Evolutionary conservation across 2,888 invertebrate species (phyloP).

Genomic region (Baronia brevicornis): DNA sequence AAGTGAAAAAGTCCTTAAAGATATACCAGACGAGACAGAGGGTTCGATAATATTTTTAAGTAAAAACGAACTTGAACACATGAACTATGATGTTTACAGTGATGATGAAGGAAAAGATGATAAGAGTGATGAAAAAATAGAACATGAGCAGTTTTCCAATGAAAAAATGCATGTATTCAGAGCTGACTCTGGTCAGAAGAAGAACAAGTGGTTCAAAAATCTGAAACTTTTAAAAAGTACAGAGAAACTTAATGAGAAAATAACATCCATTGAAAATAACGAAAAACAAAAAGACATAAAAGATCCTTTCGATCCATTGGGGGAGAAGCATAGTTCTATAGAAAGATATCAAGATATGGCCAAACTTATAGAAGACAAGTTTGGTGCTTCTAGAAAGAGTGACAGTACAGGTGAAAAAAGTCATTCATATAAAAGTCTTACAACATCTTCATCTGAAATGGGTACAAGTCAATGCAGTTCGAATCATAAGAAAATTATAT

Average conservation of each 20-base stretch:
- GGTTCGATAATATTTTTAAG: slow-evolving; percentile 81
- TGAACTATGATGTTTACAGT: slow-evolving; percentile 74
- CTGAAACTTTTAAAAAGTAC: slow-evolving; percentile 70
- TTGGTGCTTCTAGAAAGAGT: slow-evolving; percentile 68
- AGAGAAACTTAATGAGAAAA: slow-evolving; percentile 63
- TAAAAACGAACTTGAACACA: slow-evolving; percentile 78
- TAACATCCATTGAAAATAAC: slow-evolving; percentile 51
- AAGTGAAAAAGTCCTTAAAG: slow-evolving; percentile 68
- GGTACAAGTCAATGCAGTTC: slow-evolving; percentile 69
- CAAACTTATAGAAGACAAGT: slow-evolving; percentile 80
- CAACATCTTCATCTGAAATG: slow-evolving; percentile 73
- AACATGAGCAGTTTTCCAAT: slow-evolving; percentile 56
- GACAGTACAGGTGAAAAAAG: slow-evolving; percentile 68
- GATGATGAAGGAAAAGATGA: slow-evolving; percentile 69
- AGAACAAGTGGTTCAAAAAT: slow-evolving; percentile 80
- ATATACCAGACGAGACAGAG: slow-evolving; percentile 77
- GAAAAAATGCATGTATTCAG: slow-evolving; percentile 71
- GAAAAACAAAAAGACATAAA: slow-evolving; percentile 60
- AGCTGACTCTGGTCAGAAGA: slow-evolving; percentile 70
- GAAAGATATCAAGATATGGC: slow-evolving; percentile 84
- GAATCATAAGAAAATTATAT: slow-evolving; percentile 62
- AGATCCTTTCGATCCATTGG: slow-evolving; percentile 76
- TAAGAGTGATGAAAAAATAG: slow-evolving; percentile 53
- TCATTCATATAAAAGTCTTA: slow-evolving; percentile 69
- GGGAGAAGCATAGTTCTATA: slow-evolving; percentile 80